Base-by-base conservation (phyloP, 2,888 invertebrate genomes). In the Epinotia demarniana region DNA sequence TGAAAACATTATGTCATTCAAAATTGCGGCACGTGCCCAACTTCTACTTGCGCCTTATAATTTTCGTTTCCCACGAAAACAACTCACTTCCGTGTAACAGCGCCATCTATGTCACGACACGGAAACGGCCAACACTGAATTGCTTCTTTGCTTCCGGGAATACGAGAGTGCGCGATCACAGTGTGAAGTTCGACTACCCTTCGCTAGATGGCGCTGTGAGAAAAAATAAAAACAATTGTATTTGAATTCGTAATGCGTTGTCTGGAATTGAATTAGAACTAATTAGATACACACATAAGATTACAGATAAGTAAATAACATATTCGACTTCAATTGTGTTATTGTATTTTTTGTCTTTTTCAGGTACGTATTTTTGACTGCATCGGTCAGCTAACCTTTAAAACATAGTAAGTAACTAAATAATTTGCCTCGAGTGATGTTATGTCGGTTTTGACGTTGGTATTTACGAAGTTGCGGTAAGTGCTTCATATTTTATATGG, bases 181-280 rank as follows among this genome's bases (percentile, higher is more conserved):
- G 62, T 33, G 33, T n/a, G 16, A 49, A 64, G 69, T 78, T 62
- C 39, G 13, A 6, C 3, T 23, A 19, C 70, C 70, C 66, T 62
- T 6, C 43, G 53, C 61, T 58, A 77, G 78, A 76, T 77, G 77
- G 67, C 78, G 70, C 57, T 19, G 13, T 75, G n/a, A 55, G 19
- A 16, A 53, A 27, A n/a, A 5, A 49, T 13, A 39, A 39, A 13
- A 13, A 46, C 13, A 46, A 4, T 13, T 4, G 46, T 12, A 13
- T 46, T 46, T 12, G 3, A 46, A 46, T 46, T 8, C 3, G 8
- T 46, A 46, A 46, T 13, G 13, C 12, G 46, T 9, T 46, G 9
- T 39, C 39, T 46, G 2, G 3, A 46, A 46, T 46, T 2, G 3
- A 46, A 46, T 46, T 3, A 46, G 13, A 46, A 46, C 3, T 46